Evolutionary conservation across 2,888 invertebrate species (phyloP), one percentile per base, ranked within the genome.

Genomic region (Cataglyphis cursor): DNA sequence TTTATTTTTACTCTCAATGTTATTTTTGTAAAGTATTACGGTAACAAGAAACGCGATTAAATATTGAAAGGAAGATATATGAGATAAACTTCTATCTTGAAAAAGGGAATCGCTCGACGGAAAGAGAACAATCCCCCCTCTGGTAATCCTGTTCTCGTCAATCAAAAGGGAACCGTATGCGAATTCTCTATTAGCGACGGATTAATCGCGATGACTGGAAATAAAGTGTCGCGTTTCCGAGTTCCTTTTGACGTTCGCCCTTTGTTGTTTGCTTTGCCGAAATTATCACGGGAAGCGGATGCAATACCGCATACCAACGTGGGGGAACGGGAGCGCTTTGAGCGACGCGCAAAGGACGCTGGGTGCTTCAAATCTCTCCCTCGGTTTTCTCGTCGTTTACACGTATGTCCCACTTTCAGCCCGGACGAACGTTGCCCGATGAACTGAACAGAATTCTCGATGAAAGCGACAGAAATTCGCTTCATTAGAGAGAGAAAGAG

Each of bases 361-460:
- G 15, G 31, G 10, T 24, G 70, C 44, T 78, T 57, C 70, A 44
- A 80, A 72, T 57, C 3, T 24, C 59, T 10, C 31, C n/a, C 31
- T 31, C 57, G 61, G 44, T 44, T 61, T 51, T 24, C 72, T 35
- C 59, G n/a, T 80, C 72, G 48, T 80, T 80, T 72, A 80, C 78
- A 72, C 72, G 44, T 72, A n/a, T 70, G 72, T 44, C 48, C 72
- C 72, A 72, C 78, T 80, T 80, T 80, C 72, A 35, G 15, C 54
- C 21, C 54, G 54, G 15, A 28, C 57, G 41, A 35, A 24, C 44
- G 54, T 41, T 59, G 15, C 21, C 70, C 70, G 54, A 21, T 68
- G 84, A 84, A 87, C 73, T 44, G 76, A 68, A 38, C 41, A 61
- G 57, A 76, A 73, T 65, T 54, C 54, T n/a, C 54, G 87, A 72